Evolutionary conservation across 2,113 vertebrate genomes (phyloP).

Genomic region (Atherinomorus stipes): DNA sequence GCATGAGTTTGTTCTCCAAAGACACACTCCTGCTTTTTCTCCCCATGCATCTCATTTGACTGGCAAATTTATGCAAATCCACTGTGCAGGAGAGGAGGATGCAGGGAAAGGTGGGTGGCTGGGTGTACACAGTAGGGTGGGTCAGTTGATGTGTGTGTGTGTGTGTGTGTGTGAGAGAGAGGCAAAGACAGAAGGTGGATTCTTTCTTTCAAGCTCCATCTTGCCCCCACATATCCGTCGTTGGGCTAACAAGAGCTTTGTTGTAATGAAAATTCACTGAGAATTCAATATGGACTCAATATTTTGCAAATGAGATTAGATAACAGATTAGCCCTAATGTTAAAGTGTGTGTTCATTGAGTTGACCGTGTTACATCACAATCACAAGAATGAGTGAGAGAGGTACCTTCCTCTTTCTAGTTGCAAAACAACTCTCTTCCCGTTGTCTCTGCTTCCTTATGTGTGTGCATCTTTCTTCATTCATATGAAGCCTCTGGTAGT

Average conservation of each 20-base stretch:
- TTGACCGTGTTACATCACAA: slow-evolving; percentile 69
- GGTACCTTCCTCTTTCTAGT: slow-evolving; percentile 73
- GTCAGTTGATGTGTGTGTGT: slow-evolving; percentile 15
- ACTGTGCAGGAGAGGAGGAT: slow-evolving; percentile 1
- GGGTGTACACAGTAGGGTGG: slow-evolving; percentile 23
- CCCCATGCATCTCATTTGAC: slow-evolving; percentile 67
- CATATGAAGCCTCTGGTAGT: slow-evolving; percentile 62
- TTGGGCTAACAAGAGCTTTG: slow-evolving; percentile 3
- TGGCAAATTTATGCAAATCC: slow-evolving; percentile 78
- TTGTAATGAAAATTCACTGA: slow-evolving; percentile 35
- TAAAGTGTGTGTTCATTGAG: slow-evolving; percentile 41
- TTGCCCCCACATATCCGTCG: slow-evolving; percentile 27
- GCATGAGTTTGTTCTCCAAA: slow-evolving; percentile 36
- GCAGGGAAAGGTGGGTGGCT: slow-evolving; percentile 5
- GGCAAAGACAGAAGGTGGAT: neutral
- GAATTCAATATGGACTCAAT: neutral
- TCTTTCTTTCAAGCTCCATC: slow-evolving; percentile 43
- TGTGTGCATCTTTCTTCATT: slow-evolving; percentile 71
- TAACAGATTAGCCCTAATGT: slow-evolving; percentile 1
- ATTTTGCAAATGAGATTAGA: slow-evolving; percentile 54
- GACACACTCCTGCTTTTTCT: slow-evolving; percentile 25
- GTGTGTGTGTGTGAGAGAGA: neutral
- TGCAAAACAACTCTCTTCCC: slow-evolving; percentile 73
- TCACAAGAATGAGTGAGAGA: slow-evolving; percentile 54
- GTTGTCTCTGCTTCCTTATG: slow-evolving; percentile 34